Base-by-base conservation (phyloP, 2,113 vertebrate genomes). In the Thryonomys swinderianus region DNA sequence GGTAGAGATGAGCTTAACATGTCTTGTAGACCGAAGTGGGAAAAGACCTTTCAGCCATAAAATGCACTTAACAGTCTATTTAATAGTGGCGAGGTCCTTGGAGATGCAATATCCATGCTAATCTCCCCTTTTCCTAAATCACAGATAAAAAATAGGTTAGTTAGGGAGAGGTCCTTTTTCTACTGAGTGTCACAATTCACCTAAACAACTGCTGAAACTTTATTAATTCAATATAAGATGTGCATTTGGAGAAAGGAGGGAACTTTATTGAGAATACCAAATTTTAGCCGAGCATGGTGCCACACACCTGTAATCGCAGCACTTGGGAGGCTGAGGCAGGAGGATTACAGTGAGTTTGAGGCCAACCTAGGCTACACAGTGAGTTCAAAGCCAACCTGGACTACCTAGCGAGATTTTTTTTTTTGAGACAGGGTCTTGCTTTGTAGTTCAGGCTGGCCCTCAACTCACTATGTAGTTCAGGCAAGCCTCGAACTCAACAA, bases 41-140 rank as follows among this genome's bases (percentile, higher is more conserved):
- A 98, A 98, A 97, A 98, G 98, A 96, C 98, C 98, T 98, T 96
- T 97, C 97, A 97, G 98, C 98, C 98, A 98, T 98, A 99, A 99
- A 99, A 98, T 98, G 98, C 98, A 98, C 98, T 98, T 98, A 98
- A 98, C 98, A 98, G 98, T 98, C 98, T 99, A 98, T 98, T 98
- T 99, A 98, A 98, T 98, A 98, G 98, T 98, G 97, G 98, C 4
- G 94, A 98, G 98, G 98, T 98, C 98, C 98, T 98, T 98, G 98
- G 97, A 98, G 98, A 98, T 96, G 98, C 98, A 98, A 98, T 98
- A 98, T 98, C 98, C 98, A 98, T 98, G 98, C 98, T 98, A 98
- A 98, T 98, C 98, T 98, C 37, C 94, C 97, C 98, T 98, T 98
- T 98, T 98, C 94, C 97, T 95, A 98, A 98, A 98, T 98, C 98